phyloP scores from a whole-genome alignment of 2,888 invertebrate genomes.

The Apamea anceps region DNA sequence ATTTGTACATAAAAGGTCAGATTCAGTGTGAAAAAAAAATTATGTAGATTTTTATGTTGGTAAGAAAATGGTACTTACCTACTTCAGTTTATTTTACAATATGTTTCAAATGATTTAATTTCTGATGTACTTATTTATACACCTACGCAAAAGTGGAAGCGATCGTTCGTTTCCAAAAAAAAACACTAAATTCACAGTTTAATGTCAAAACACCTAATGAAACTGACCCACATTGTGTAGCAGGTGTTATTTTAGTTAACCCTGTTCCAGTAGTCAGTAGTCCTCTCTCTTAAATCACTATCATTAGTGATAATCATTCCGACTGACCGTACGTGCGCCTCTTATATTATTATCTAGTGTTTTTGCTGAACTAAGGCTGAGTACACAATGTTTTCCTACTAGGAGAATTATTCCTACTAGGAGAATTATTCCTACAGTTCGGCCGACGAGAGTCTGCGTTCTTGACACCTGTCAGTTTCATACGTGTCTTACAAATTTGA shows the following conservation, averaged over 20 bases:
- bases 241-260: conserved; percentile 75
- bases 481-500: background rate
- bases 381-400: conserved; percentile 54
- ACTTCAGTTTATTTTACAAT: background rate
- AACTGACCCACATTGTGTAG: conserved; percentile 63
- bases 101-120: background rate
- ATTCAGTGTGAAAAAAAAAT: background rate
- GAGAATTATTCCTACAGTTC: conserved; percentile 7
- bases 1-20: background rate
- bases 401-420: conserved; percentile 39
- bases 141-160: background rate
- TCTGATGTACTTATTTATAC: background rate
- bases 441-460: background rate
- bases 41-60: background rate
- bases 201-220: conserved; percentile 57
- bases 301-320: conserved; percentile 81
- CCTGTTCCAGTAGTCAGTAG: conserved; percentile 74
- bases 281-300: conserved; percentile 76
- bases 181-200: conserved; percentile 20
- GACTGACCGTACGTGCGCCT: conserved; percentile 73
- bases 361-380: conserved; percentile 65
- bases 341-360: conserved; percentile 70
- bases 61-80: background rate
- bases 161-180: background rate
- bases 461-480: background rate